phyloP scores from a whole-genome alignment of 2,888 invertebrate genomes.

The Himalopsyche anomala region DNA sequence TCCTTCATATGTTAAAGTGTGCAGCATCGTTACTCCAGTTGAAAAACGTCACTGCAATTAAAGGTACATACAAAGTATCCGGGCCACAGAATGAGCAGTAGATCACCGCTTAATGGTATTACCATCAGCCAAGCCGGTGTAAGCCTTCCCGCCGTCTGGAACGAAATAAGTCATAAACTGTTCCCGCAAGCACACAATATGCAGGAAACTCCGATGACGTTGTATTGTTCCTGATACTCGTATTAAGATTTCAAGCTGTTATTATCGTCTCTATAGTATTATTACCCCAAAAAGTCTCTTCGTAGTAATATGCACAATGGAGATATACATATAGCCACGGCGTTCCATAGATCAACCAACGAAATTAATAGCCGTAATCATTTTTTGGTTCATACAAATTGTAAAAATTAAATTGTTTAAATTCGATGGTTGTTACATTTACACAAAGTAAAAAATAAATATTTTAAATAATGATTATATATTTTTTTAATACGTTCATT shows the following conservation, averaged over 20 bases:
- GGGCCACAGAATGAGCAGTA: constrained; percentile 58
- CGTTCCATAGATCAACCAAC: too few relatives aligned
- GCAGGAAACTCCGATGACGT: not conserved
- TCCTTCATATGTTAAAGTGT: not conserved
- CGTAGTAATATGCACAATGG: too few relatives aligned
- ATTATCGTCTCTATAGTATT: not conserved
- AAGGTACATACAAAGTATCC: constrained; percentile 32
- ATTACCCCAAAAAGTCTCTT: not conserved
- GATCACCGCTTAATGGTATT: constrained; percentile 62
- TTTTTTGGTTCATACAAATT: too few relatives aligned
- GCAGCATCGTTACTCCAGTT: not conserved
- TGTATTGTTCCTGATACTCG: not conserved
- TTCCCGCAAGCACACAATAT: constrained; percentile 49
- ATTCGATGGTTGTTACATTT: too few relatives aligned
- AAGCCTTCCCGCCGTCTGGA: constrained; percentile 47
- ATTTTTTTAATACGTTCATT: too few relatives aligned
- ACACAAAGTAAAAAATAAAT: too few relatives aligned
- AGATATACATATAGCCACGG: too few relatives aligned
- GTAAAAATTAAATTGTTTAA: too few relatives aligned
- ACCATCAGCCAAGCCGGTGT: constrained; percentile 58
- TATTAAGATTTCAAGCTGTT: not conserved
- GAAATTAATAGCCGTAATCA: too few relatives aligned
- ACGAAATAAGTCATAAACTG: constrained; percentile 53
- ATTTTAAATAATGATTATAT: too few relatives aligned
- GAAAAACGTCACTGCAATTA: constrained; percentile 13